Evolutionary conservation across 2,113 vertebrate genomes (phyloP), one percentile per base, ranked within the genome.

Genomic region (Sialia sialis): DNA sequence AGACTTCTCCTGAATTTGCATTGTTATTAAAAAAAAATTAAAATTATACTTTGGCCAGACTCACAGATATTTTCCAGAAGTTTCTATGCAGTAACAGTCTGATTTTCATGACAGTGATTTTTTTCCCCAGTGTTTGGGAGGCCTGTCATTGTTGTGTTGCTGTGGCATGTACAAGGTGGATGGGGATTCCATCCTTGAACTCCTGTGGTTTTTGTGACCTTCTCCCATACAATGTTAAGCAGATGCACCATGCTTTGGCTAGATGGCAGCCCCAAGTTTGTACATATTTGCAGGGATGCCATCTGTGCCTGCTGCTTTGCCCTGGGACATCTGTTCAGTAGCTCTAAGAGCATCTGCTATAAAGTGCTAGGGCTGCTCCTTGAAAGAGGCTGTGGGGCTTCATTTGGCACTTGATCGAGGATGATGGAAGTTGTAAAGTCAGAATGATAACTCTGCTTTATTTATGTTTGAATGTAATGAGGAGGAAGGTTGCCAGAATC

Each of bases 281-380:
- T 86, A 93, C 68, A 95, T 88, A 83, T 70, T 94, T 9, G 4
- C 68, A 74, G 75, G 51, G 88, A 58, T 88, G 92, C 92, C 95
- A 93, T 96, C 94, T 96, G 96, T 93, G 94, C 95, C 88, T 93
- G 75, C 92, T 96, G 90, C 79, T 90, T 88, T 96, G 96, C 94
- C 92, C 94, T 88, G 94, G 88, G 95, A 95, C 96, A 96, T 96
- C 94, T 96, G 95, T 69, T 96, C 83, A 74, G 88, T 90, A 86
- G 90, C 85, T 95, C 63, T 59, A 25, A 74, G 83, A 96, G 92
- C 96, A 93, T 94, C 94, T 96, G 96, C 88, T 80, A 0, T 48
- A 48, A 51, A 96, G 83, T 80, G 55, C 79, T 95, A 95, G 75
- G 96, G 72, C 88, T 86, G 79, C 79, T 96, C 63, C 90, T 92